These are phyloP conservation scores for Champsocephalus gunnari DNA, from an alignment of 2,797 vertebrate genomes.

Conservation along the genomic window DNA sequence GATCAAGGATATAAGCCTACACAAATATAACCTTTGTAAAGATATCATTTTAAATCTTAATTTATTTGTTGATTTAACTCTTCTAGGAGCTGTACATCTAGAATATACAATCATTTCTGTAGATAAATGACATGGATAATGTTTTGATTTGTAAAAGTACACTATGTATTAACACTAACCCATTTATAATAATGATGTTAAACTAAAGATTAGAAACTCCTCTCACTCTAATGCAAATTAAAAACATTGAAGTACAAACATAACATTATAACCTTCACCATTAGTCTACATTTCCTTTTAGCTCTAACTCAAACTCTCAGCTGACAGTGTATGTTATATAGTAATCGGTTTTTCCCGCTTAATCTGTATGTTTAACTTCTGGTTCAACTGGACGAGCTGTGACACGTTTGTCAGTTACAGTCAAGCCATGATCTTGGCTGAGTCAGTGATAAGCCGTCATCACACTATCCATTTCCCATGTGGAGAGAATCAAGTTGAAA, in stretches of 20 bases:
- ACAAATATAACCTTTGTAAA: not conserved
- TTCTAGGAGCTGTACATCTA: not conserved
- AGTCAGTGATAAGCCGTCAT: slow-evolving; percentile 67
- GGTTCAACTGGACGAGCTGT: slow-evolving; percentile 50
- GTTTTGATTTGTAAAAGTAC: not conserved
- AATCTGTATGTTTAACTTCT: slow-evolving; percentile 24
- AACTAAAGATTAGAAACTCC: not conserved
- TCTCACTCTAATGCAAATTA: not conserved
- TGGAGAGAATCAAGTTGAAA: slow-evolving; percentile 50
- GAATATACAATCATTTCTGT: not conserved
- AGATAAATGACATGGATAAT: not conserved
- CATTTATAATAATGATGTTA: not conserved
- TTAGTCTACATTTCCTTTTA: not conserved
- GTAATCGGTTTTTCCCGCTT: not conserved
- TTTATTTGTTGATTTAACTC: not conserved
- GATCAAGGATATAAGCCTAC: not conserved
- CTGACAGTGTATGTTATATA: not conserved
- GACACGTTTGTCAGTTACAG: slow-evolving; percentile 59
- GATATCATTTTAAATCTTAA: not conserved
- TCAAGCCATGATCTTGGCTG: slow-evolving; percentile 60
- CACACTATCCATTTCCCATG: slow-evolving; percentile 50
- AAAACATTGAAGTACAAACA: not conserved
- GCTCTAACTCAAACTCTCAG: not conserved
- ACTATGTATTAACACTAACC: not conserved
- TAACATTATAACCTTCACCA: not conserved